Evolutionary conservation across 1,140 invertebrate genomes (phyloP), one percentile per base, ranked within the genome.

Genomic region (Zaprionus ornatus): DNA sequence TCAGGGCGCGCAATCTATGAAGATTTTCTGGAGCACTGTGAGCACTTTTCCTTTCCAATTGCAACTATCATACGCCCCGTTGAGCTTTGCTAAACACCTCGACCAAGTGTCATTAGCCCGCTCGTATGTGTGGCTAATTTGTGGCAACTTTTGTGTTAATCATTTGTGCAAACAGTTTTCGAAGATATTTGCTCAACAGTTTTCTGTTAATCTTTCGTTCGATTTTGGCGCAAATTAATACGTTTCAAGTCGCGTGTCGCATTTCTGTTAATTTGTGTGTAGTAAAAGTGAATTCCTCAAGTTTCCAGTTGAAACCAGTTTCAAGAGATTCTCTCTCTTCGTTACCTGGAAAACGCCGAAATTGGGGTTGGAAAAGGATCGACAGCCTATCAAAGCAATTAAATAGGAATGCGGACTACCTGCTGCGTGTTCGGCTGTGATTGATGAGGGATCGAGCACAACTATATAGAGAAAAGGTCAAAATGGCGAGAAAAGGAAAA

Each of bases 21-120:
- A 75, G 80, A 88, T 80, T 77, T 88, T 70, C 63, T 67, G 61
- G 48, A 55, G 62, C 65, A 56, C 35, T 15, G 27, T 42, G 17
- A 10, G 5, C 72, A 74, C 72, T 70, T 74, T 74, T 74, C 72
- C 72, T 70, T 74, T 70, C 66, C 29, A 70, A 50, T 70, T 70
- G 66, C 72, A 67, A n/a, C 3, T 19, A 13, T 50, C n/a, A 12
- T 23, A 50, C 45, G 45, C 19, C 19, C 45, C 19, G 10, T 50
- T 48, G 45, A 9, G 3, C 3, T 50, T 50, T 50, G 13, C 45
- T 35, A 50, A 50, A 67, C 55, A 60, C 54, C 40, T 48, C 10
- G 15, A n/a, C 12, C 21, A 59, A 73, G 70, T 73, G 63, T 42
- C 63, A 67, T 73, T 73, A 59, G 54, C 23, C 29, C 19, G 37